Percentiles rank a stretch among this genome's conserved stretches.
Evolutionary conservation across 1,140 invertebrate species (phyloP).

Genomic region (Pseudoatta argentina): DNA sequence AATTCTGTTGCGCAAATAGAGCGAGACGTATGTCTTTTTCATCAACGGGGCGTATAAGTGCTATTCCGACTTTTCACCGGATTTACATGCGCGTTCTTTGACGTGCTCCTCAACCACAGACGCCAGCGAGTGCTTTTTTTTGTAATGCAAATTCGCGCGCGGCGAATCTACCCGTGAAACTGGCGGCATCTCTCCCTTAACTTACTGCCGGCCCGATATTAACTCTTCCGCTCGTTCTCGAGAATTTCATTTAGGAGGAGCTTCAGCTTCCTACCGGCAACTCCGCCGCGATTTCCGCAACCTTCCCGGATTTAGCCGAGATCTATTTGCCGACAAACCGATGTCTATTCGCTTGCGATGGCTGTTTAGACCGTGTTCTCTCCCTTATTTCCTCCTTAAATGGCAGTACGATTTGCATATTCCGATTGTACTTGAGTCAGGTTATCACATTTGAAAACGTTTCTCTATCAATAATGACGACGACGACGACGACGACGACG

Average conservation of each 20-base stretch:
- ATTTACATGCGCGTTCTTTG: conserved; percentile 49
- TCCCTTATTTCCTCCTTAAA: neutral
- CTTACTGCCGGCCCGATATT: conserved; percentile 63
- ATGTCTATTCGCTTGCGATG: conserved; percentile 65
- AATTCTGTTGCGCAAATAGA: neutral
- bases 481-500: neutral
- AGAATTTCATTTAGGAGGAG: conserved; percentile 74
- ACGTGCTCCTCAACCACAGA: conserved; percentile 15
- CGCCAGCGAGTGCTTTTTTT: conserved; percentile 14
- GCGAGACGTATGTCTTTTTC: neutral
- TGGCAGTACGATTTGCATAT: conserved; percentile 66
- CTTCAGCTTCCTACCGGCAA: conserved; percentile 7
- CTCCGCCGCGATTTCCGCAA: conserved; percentile 22
- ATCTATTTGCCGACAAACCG: conserved; percentile 73
- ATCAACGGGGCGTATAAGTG: neutral
- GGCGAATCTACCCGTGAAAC: conserved; percentile 41
- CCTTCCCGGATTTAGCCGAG: conserved; percentile 64
- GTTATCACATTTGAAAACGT: conserved; percentile 57
- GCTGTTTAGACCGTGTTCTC: conserved; percentile 67
- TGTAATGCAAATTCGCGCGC: conserved; percentile 67
- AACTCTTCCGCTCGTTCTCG: conserved; percentile 61
- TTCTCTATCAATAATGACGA: conserved; percentile 6
- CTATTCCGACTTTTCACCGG: conserved; percentile 23
- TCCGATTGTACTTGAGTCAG: conserved; percentile 60
- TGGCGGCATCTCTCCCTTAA: conserved; percentile 43